These are phyloP conservation scores for Dolichotis patagonum DNA, from an alignment of 2,113 vertebrate genomes.

Conservation along the genomic window DNA sequence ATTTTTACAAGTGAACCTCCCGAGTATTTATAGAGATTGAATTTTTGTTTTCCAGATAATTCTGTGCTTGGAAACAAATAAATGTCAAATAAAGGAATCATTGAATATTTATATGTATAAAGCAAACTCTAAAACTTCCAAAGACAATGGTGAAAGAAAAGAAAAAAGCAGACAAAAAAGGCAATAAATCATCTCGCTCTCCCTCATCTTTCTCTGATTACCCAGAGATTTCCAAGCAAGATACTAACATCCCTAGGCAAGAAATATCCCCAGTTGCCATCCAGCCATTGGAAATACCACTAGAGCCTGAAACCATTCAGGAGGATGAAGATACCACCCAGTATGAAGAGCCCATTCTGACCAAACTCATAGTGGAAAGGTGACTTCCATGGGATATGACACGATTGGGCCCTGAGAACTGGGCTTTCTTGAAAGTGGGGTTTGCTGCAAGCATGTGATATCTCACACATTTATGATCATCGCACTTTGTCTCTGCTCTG, in stretches of 20 bases:
- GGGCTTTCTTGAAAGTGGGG: background rate
- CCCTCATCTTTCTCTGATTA: background rate
- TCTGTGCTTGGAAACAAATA: conserved; percentile 12
- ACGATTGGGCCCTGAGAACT: background rate
- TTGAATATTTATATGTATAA: background rate
- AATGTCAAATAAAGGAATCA: background rate
- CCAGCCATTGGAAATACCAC: background rate
- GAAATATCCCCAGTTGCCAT: fast-evolving
- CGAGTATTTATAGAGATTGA: background rate
- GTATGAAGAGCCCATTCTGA: conserved; percentile 79
- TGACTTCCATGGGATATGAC: conserved; percentile 63
- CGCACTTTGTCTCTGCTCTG: background rate
- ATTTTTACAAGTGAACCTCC: background rate
- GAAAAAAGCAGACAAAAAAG: conserved; percentile 84
- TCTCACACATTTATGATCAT: background rate
- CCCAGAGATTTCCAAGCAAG: conserved; percentile 56
- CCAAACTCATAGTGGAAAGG: conserved; percentile 88
- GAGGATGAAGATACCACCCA: background rate
- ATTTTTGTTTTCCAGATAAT: conserved; percentile 59
- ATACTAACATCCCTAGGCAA: background rate
- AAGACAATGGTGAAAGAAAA: conserved; percentile 84
- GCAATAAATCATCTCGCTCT: conserved; percentile 55
- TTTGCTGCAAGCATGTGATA: background rate
- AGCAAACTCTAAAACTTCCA: background rate
- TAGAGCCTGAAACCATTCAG: background rate